These are phyloP conservation scores for Acronicta leporina DNA, from an alignment of 2,888 invertebrate species.

Conservation along the genomic window DNA sequence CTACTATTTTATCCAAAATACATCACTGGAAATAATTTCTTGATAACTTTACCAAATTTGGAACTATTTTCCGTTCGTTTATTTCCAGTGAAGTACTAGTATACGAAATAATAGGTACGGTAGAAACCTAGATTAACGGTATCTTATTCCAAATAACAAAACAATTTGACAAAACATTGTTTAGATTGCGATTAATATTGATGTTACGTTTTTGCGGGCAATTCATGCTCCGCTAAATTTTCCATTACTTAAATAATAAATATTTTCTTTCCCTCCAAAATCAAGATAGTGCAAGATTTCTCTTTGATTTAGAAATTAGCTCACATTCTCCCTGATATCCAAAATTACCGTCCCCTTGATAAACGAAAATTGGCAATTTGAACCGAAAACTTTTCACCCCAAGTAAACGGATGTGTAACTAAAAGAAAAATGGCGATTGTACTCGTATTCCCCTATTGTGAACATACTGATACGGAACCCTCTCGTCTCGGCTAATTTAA, in stretches of 20 bases:
- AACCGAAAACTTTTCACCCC: conserved; percentile 55
- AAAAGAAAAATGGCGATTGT: conserved; percentile 64
- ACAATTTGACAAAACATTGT: no score
- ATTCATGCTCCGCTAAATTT: no score
- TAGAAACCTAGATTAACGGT: no score
- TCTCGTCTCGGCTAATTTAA: conserved; percentile 56
- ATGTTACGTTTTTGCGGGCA: no score
- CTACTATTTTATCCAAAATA: no score
- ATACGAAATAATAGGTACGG: no score
- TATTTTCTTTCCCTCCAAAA: conserved; percentile 10
- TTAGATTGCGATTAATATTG: no score
- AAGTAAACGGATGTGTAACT: conserved; percentile 54
- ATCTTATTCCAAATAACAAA: no score
- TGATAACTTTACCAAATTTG: no score
- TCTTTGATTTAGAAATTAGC: conserved; percentile 52
- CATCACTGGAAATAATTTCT: no score
- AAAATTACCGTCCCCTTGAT: conserved; percentile 48
- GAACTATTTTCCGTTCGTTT: no score
- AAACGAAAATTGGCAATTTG: conserved; percentile 59
- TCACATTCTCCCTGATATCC: conserved; percentile 45
- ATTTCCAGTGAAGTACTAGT: no score
- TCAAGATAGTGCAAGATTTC: conserved; percentile 40
- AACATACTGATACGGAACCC: conserved; percentile 49
- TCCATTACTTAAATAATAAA: not conserved
- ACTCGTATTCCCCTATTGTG: conserved; percentile 59